A percentile compares a stretch with the other conserved stretches of the same genome.
These are phyloP conservation scores for Phanerotoma sp. DNA, from an alignment of 2,888 invertebrate genomes.

Conservation along the genomic window DNA sequence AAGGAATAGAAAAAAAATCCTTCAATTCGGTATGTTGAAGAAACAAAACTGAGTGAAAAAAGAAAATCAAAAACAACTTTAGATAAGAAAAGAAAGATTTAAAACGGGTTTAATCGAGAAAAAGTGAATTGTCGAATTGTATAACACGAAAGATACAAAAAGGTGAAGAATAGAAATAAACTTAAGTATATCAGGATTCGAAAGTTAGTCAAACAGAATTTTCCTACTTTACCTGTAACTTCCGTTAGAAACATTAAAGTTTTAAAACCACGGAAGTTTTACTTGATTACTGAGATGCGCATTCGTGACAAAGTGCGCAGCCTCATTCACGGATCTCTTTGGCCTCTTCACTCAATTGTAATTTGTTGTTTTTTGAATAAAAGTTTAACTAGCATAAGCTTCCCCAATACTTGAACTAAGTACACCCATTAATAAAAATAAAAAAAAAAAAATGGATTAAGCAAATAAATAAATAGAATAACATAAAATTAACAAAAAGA, in stretches of 20 bases:
- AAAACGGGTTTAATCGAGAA: background rate
- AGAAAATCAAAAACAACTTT: background rate
- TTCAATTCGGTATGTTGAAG: background rate
- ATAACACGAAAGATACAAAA: background rate
- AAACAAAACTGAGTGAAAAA: background rate
- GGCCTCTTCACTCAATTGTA: background rate
- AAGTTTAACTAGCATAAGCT: background rate
- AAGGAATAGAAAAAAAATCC: background rate
- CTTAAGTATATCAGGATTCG: slow-evolving; percentile 9
- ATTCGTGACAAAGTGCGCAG: slow-evolving; percentile 41
- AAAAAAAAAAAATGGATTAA: background rate
- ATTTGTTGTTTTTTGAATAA: slow-evolving; percentile 3
- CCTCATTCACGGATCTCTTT: slow-evolving; percentile 11
- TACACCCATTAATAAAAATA: background rate
- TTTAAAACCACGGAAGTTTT: slow-evolving; percentile 48
- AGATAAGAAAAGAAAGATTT: background rate
- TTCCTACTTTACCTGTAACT: slow-evolving; percentile 13
- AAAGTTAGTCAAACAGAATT: slow-evolving; percentile 18
- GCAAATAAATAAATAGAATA: too few relatives aligned
- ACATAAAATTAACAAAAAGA: too few relatives aligned
- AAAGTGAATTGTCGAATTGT: background rate
- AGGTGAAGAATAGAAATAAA: background rate
- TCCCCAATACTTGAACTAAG: background rate
- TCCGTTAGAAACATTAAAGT: slow-evolving; percentile 46
- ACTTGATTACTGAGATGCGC: slow-evolving; percentile 48